Evolutionary conservation across 2,113 vertebrate genomes (phyloP).

Genomic region (Panthera leo): DNA sequence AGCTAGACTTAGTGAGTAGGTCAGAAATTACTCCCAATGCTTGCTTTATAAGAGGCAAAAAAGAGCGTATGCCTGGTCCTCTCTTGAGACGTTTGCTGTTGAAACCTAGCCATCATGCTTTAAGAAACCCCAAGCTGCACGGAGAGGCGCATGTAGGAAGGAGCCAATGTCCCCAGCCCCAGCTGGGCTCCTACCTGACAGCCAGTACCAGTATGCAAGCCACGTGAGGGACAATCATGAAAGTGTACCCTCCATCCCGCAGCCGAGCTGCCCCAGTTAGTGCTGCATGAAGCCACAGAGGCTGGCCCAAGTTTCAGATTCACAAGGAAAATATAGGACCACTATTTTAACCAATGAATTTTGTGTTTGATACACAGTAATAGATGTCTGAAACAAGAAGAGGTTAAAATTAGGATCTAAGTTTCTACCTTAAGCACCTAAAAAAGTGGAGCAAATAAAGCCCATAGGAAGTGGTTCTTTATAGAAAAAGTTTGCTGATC

Average conservation of each 20-base stretch:
- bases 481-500: not conserved
- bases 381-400: not conserved
- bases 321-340: not conserved
- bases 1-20: not conserved
- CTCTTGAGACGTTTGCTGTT: not conserved
- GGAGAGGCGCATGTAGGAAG: accelerated
- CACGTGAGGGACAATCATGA: not conserved
- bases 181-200: not conserved
- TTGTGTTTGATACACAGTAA: not conserved
- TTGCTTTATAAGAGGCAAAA: not conserved
- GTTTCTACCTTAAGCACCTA: not conserved
- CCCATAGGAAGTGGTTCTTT: not conserved
- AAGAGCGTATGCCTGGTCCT: not conserved
- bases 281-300: not conserved
- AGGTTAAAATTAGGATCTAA: not conserved
- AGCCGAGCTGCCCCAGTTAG: not conserved
- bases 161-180: not conserved
- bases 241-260: not conserved
- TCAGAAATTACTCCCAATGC: not conserved
- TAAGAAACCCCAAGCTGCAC: not conserved
- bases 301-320: not conserved
- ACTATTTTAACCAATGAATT: not conserved
- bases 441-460: not conserved
- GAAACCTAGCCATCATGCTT: not conserved
- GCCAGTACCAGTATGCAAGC: not conserved